These are phyloP conservation scores for Drosophila elegans DNA, from an alignment of 1,140 invertebrate species.

Conservation along the genomic window DNA sequence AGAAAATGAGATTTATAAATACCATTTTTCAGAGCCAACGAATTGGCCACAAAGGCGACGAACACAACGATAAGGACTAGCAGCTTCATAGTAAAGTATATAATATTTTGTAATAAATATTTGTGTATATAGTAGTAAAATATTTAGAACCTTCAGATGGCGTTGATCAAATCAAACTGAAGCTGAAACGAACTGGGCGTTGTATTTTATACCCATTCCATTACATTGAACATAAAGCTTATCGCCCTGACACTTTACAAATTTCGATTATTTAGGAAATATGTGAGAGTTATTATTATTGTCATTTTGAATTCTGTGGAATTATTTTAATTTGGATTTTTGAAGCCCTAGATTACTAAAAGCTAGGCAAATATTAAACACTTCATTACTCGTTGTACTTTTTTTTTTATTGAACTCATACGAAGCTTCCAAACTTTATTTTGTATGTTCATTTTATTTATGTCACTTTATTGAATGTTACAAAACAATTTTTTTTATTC, in stretches of 20 bases:
- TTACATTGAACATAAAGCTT: background rate
- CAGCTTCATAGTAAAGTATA: slow-evolving; percentile 39
- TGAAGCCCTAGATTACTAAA: slow-evolving; percentile 40
- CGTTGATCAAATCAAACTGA: slow-evolving; percentile 14
- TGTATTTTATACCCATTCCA: slow-evolving; percentile 1
- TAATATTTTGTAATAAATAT: too few relatives aligned
- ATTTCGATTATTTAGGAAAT: too few relatives aligned
- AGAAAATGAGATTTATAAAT: too few relatives aligned
- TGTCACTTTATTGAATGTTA: background rate
- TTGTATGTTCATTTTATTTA: too few relatives aligned
- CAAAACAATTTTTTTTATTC: background rate
- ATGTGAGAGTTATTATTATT: background rate
- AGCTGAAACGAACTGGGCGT: background rate
- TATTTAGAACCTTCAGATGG: background rate
- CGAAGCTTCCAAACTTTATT: too few relatives aligned
- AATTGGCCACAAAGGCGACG: slow-evolving; percentile 18
- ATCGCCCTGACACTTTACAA: slow-evolving; percentile 86
- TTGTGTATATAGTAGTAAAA: too few relatives aligned
- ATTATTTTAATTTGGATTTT: slow-evolving; percentile 46
- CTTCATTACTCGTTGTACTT: too few relatives aligned
- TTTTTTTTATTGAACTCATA: too few relatives aligned
- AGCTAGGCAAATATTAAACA: slow-evolving; percentile 55
- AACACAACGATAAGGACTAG: slow-evolving; percentile 25
- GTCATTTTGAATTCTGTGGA: background rate
- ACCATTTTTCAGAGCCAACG: slow-evolving; percentile 48